These are phyloP conservation scores for Antechinus flavipes DNA, from an alignment of 2,113 vertebrate species.

Conservation along the genomic window DNA sequence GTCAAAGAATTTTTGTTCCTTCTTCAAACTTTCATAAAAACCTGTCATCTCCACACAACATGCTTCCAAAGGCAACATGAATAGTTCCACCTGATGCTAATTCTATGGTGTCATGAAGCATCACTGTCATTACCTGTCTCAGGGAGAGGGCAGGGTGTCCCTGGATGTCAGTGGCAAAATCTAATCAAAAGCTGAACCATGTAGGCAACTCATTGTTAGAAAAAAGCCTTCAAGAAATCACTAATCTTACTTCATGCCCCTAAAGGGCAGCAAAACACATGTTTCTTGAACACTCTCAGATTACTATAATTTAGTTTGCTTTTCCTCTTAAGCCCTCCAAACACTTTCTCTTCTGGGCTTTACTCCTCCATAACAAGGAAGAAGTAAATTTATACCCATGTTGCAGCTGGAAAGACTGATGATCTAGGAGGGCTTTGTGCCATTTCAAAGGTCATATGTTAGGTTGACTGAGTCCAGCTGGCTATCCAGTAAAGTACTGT, in stretches of 20 bases:
- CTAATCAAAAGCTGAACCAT: background rate
- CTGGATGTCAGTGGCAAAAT: background rate
- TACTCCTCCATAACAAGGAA: background rate
- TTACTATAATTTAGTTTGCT: background rate
- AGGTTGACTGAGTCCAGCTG: background rate
- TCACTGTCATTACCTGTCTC: rapidly evolving
- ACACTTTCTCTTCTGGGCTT: background rate
- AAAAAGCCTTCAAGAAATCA: conserved; percentile 6
- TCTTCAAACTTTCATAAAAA: background rate
- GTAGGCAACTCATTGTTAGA: background rate
- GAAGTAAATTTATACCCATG: background rate
- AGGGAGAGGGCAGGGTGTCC: background rate
- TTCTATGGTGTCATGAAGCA: background rate
- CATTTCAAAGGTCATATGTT: background rate
- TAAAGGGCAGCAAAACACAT: background rate
- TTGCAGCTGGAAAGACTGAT: background rate
- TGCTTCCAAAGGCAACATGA: background rate
- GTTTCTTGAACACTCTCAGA: background rate
- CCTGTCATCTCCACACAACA: background rate
- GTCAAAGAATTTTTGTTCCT: background rate
- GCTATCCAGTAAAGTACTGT: background rate
- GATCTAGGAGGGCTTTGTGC: background rate
- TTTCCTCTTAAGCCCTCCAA: background rate
- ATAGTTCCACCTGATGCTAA: rapidly evolving
- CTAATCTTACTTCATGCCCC: background rate